phyloP scores from a whole-genome alignment of 2,888 invertebrate species.

The Punctoribates punctum region DNA sequence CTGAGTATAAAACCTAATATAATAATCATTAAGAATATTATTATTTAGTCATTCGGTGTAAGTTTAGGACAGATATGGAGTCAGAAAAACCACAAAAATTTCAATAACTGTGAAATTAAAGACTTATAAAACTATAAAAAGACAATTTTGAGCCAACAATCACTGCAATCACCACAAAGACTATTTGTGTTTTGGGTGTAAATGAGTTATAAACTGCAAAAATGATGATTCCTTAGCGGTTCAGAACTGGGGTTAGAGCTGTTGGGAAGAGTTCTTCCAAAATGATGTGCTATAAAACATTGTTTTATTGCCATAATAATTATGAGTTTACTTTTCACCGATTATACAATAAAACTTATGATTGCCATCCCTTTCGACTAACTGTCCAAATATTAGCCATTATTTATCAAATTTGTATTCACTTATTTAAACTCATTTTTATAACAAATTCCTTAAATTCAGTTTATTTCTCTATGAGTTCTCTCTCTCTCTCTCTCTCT shows the following conservation, averaged over 20 bases:
- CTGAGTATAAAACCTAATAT: neutral
- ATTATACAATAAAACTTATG: conserved; percentile 1
- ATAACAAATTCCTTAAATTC: too few relatives aligned
- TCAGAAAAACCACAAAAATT: conserved; percentile 11
- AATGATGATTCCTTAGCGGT: neutral
- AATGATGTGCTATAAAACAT: conserved; percentile 32
- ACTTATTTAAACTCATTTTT: too few relatives aligned
- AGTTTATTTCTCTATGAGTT: too few relatives aligned
- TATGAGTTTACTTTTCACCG: conserved; percentile 6
- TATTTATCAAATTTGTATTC: conserved; percentile 23
- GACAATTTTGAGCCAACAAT: neutral
- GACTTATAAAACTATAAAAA: conserved; percentile 27
- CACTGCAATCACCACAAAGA: neutral
- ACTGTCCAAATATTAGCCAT: conserved; percentile 22
- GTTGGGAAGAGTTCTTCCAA: neutral
- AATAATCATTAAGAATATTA: neutral
- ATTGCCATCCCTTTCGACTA: neutral
- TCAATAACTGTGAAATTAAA: conserved; percentile 21
- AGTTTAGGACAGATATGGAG: neutral
- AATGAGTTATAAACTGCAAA: neutral
- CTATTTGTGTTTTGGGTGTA: conserved; percentile 13
- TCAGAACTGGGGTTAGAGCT: neutral
- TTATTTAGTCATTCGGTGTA: neutral
- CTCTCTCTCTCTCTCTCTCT: neutral
- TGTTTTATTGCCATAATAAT: conserved; percentile 32